Evolutionary conservation across 2,888 invertebrate species (phyloP).

Genomic region (Halictus quadricinctus): DNA sequence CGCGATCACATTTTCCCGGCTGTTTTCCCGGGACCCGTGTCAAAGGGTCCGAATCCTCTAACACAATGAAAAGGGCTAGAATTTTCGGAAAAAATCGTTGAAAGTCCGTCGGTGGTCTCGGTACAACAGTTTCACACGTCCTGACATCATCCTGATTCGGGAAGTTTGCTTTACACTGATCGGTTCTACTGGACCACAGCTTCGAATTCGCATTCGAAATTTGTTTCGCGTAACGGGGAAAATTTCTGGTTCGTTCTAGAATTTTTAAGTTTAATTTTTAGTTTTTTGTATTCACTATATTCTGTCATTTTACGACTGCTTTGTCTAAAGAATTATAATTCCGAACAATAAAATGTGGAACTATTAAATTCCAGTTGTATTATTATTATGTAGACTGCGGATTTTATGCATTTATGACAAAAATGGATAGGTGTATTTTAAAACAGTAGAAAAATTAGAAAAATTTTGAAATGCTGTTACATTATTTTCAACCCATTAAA

Average conservation of each 20-base stretch:
- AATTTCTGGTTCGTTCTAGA: background rate
- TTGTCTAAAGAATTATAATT: too few species aligned
- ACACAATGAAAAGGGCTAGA: constrained; percentile 6
- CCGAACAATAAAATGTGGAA: too few species aligned
- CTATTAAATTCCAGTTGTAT: too few species aligned
- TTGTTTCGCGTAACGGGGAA: background rate
- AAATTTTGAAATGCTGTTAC: too few species aligned
- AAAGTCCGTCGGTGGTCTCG: background rate
- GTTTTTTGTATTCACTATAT: too few species aligned
- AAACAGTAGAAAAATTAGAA: too few species aligned
- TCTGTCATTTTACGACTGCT: too few species aligned
- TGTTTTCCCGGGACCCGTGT: background rate
- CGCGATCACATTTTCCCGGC: constrained; percentile 27
- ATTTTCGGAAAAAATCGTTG: constrained; percentile 33
- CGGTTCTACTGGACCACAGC: background rate
- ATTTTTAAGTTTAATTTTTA: background rate
- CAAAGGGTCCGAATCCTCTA: background rate
- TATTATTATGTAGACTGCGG: too few species aligned
- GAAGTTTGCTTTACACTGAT: background rate
- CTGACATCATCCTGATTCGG: constrained; percentile 7
- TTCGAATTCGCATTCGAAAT: too few species aligned
- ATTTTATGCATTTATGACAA: too few species aligned
- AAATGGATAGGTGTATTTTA: too few species aligned
- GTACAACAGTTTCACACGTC: background rate
- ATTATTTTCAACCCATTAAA: too few species aligned